Percentiles rank a stretch among this genome's conserved stretches.
These are phyloP conservation scores for Seriola dumerili DNA, from an alignment of 2,113 vertebrate genomes.

Conservation along the genomic window DNA sequence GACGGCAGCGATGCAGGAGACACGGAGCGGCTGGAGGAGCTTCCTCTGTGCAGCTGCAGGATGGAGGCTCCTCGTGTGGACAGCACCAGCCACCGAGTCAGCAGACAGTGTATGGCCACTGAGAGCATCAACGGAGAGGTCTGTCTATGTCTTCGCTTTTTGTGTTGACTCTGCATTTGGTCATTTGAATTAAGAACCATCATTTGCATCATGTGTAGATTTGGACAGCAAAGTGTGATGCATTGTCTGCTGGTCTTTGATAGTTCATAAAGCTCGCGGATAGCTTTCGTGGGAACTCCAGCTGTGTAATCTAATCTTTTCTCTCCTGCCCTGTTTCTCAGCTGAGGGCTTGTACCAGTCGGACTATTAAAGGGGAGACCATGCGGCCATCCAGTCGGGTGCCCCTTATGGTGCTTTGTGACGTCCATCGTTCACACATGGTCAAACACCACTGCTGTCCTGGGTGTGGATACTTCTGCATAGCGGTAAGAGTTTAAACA, in stretches of 20 bases:
- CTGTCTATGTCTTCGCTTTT: conserved; percentile 20
- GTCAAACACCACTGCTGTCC: conserved; percentile 96
- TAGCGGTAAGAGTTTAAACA: conserved; percentile 82
- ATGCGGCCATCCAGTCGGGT: conserved; percentile 94
- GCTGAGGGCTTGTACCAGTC: conserved; percentile 88
- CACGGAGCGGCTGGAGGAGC: conserved; percentile 90
- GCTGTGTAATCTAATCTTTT: neutral
- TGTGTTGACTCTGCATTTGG: neutral
- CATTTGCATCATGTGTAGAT: neutral
- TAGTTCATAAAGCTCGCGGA: neutral
- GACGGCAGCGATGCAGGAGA: conserved; percentile 91
- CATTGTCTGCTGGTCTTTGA: neutral
- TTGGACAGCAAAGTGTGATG: neutral
- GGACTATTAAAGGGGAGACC: conserved; percentile 91
- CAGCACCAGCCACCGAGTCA: conserved; percentile 83
- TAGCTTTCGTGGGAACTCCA: neutral
- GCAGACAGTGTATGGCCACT: conserved; percentile 91
- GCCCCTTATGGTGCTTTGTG: conserved; percentile 93
- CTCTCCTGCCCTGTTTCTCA: conserved; percentile 55
- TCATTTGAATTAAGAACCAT: neutral
- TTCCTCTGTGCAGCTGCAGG: conserved; percentile 93
- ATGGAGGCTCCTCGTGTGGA: conserved; percentile 95
- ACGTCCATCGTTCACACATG: conserved; percentile 92
- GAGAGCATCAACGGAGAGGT: conserved; percentile 94
- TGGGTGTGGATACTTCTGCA: conserved; percentile 94